Evolutionary conservation across 2,888 invertebrate genomes (phyloP).

Genomic region (Apamea epomidion): DNA sequence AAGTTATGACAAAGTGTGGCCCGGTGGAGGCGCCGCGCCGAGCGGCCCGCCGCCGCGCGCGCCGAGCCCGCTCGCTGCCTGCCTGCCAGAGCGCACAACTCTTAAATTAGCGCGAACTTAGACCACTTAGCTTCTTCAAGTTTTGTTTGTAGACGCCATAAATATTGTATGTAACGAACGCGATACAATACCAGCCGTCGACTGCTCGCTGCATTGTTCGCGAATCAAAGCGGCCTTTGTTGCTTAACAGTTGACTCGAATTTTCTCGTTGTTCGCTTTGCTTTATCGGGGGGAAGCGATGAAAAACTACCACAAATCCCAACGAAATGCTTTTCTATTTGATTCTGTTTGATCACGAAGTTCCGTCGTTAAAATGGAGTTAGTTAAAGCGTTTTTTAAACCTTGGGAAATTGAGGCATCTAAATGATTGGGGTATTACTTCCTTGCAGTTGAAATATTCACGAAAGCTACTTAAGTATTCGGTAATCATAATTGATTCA

Average conservation of each 20-base stretch:
- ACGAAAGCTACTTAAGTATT: conserved; percentile 29
- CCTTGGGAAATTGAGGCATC: conserved; percentile 14
- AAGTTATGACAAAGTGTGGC: conserved; percentile 87
- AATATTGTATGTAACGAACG: conserved; percentile 84
- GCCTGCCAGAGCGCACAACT: conserved; percentile 82
- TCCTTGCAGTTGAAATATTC: conserved; percentile 11
- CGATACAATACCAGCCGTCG: conserved; percentile 80
- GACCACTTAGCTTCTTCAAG: conserved; percentile 88
- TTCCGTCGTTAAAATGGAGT: conserved; percentile 58
- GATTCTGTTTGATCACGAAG: conserved; percentile 63
- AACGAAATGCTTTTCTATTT: conserved; percentile 58
- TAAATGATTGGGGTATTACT: conserved; percentile 2
- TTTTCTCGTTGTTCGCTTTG: conserved; percentile 71
- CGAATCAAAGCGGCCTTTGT: conserved; percentile 79
- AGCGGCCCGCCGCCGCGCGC: conserved; percentile 68
- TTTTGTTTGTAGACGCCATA: conserved; percentile 88
- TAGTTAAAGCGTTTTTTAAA: conserved; percentile 35
- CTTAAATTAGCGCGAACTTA: conserved; percentile 89
- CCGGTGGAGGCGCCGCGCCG: conserved; percentile 73
- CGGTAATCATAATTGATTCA: conserved; percentile 75
- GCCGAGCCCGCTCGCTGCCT: conserved; percentile 71
- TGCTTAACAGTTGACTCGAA: conserved; percentile 74
- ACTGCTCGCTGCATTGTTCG: conserved; percentile 77
- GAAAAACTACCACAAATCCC: conserved; percentile 65
- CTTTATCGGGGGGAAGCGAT: conserved; percentile 65